Base-by-base conservation (phyloP, 2,113 vertebrate genomes). In the Casuarius casuarius region DNA sequence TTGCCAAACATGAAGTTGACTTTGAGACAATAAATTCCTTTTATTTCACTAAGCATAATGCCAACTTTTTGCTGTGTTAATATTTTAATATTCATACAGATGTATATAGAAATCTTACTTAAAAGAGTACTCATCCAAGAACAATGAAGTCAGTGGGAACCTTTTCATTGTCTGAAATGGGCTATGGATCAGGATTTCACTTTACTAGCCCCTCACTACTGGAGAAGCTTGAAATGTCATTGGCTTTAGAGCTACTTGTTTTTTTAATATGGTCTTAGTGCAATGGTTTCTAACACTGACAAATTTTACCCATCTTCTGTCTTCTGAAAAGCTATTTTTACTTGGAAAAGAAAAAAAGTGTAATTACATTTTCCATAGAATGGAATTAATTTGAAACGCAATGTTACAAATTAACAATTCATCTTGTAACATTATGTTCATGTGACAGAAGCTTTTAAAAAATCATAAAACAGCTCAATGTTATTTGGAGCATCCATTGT, bases 401-500 rank as follows among this genome's bases (percentile, higher is more conserved):
- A 8, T 94, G 44, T 84, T 35, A 84, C 44, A 89, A 66, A 61
- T 59, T 90, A 77, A 82, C 46, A 72, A 66, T 87, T 94, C 7
- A 35, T 91, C 49, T 66, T 84, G 48, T 89, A 95, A 79, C 48
- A 44, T 42, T 81, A 63, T 56, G 17, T 29, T 78, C 52, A 42
- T 63, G 42, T 58, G 26, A 70, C 42, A 21, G 44, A 88, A 93
- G 18, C 49, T 76, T 93, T 88, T 35, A 40, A 90, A 91, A 83
- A 49, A 81, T 42, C 40, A 58, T 68, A 14, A 8, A 68, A 25
- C 9, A 73, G 8, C 29, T 90, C 75, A 46, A 17, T 58, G 71
- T 51, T 87, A 65, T 89, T 76, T 52, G 25, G 25, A 87, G 22
- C 33, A 95, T 91, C 28, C 77, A 89, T 94, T 87, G 40, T 84